Conservation (phyloP, 2,113 vertebrate species). For the Mus spicilegus region DNA sequence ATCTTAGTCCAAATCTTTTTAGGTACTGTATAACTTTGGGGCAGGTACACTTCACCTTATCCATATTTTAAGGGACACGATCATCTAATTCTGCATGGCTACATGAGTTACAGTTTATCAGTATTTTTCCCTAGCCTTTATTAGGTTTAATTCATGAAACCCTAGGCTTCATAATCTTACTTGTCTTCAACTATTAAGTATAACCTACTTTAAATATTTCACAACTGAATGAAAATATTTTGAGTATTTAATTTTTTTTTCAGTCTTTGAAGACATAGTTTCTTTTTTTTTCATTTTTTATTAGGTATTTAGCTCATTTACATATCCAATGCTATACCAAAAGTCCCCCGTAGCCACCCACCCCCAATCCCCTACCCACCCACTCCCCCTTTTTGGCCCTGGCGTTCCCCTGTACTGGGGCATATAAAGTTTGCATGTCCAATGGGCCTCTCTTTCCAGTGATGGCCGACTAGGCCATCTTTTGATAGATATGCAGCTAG, state of each 20-base stretch:
- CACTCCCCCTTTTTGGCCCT: too few relatives aligned
- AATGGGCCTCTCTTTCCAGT: too few relatives aligned
- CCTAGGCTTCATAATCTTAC: neutral
- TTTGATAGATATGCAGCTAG: too few relatives aligned
- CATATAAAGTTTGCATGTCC: too few relatives aligned
- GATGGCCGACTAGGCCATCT: too few relatives aligned
- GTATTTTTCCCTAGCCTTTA: neutral
- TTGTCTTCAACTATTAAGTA: conserved; percentile 46
- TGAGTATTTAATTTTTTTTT: conserved; percentile 13
- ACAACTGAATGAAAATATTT: conserved; percentile 53
- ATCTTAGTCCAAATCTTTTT: neutral
- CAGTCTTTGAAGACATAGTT: too few relatives aligned
- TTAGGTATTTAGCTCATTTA: too few relatives aligned
- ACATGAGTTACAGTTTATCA: neutral
- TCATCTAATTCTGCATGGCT: neutral
- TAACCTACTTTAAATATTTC: conserved; percentile 44
- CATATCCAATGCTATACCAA: too few relatives aligned
- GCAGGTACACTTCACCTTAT: neutral
- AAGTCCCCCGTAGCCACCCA: too few relatives aligned
- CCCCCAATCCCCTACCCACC: too few relatives aligned
- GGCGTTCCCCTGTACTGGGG: too few relatives aligned
- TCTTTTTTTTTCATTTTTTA: too few relatives aligned
- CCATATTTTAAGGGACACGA: neutral
- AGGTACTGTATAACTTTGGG: neutral
- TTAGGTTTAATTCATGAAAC: conserved; percentile 48